A percentile compares a stretch with the other conserved stretches of the same genome.
phyloP scores from a whole-genome alignment of 1,140 invertebrate species.

The Melitaea cinxia region DNA sequence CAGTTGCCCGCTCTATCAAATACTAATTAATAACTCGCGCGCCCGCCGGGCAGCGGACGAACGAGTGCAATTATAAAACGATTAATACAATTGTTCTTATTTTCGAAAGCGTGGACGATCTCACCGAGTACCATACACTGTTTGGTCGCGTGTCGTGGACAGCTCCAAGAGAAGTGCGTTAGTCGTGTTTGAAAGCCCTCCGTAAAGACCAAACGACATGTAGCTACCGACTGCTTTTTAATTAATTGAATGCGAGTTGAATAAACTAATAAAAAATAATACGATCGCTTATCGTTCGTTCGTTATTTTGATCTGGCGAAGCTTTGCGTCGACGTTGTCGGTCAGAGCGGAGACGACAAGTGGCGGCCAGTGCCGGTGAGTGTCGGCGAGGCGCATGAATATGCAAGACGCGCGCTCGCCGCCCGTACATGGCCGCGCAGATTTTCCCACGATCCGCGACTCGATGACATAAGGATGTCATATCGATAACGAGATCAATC shows the following conservation, averaged over 20 bases:
- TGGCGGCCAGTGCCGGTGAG: slow-evolving; percentile 7
- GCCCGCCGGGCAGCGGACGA: background rate
- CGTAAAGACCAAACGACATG: too few species aligned
- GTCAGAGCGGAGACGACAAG: background rate
- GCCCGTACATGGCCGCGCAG: slow-evolving; percentile 19
- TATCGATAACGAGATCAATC: slow-evolving; percentile 14
- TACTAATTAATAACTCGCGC: background rate
- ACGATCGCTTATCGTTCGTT: background rate
- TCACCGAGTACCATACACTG: background rate
- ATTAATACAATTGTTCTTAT: slow-evolving; percentile 13
- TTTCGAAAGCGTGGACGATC: background rate
- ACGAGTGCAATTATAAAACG: slow-evolving; percentile 23
- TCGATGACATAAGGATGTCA: slow-evolving; percentile 17
- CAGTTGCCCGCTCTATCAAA: background rate
- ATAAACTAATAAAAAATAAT: too few species aligned
- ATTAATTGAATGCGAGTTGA: too few species aligned
- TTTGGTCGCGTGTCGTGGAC: too few species aligned
- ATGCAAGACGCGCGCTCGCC: slow-evolving; percentile 13
- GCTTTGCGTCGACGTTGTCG: slow-evolving; percentile 7
- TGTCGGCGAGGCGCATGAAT: slow-evolving; percentile 17
- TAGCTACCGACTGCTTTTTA: too few species aligned
- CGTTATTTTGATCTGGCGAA: background rate
- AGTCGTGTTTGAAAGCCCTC: too few species aligned
- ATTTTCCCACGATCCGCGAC: slow-evolving; percentile 29
- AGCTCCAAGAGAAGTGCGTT: too few species aligned